These are phyloP conservation scores for Prunella himalayana DNA, from an alignment of 2,113 vertebrate species.

Conservation along the genomic window DNA sequence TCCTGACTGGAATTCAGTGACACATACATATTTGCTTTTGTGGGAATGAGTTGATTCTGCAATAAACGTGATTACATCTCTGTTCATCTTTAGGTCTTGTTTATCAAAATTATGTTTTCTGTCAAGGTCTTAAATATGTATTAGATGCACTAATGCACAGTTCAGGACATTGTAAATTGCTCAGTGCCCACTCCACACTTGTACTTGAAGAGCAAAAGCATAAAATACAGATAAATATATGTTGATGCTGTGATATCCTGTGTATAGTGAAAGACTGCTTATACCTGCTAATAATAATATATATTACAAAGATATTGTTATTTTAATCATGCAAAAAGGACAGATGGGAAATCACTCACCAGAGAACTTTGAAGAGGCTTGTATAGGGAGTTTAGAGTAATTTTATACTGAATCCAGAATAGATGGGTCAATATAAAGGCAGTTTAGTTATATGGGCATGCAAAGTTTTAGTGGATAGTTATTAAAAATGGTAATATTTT, in stretches of 20 bases:
- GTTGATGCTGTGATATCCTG: not conserved
- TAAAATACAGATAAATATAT: not conserved
- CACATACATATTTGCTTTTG: not conserved
- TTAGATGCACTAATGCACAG: not conserved
- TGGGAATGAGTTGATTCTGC: not conserved
- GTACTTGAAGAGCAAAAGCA: rapidly evolving
- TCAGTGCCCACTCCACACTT: not conserved
- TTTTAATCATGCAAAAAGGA: not conserved
- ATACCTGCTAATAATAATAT: not conserved
- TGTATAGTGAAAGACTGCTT: not conserved
- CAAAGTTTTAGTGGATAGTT: not conserved
- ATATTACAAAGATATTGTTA: not conserved
- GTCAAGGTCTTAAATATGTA: not conserved
- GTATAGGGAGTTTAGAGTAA: not conserved
- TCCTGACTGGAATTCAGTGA: not conserved
- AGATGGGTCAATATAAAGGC: not conserved
- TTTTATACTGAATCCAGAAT: not conserved
- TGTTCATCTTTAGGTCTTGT: not conserved
- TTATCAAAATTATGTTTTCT: not conserved
- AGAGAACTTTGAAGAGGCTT: not conserved
- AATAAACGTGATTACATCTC: not conserved
- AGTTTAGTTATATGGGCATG: not conserved
- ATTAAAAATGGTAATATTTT: not conserved
- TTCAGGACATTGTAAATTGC: not conserved
- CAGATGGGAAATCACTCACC: not conserved